phyloP scores from a whole-genome alignment of 2,113 vertebrate species.

The Tautogolabrus adspersus region DNA sequence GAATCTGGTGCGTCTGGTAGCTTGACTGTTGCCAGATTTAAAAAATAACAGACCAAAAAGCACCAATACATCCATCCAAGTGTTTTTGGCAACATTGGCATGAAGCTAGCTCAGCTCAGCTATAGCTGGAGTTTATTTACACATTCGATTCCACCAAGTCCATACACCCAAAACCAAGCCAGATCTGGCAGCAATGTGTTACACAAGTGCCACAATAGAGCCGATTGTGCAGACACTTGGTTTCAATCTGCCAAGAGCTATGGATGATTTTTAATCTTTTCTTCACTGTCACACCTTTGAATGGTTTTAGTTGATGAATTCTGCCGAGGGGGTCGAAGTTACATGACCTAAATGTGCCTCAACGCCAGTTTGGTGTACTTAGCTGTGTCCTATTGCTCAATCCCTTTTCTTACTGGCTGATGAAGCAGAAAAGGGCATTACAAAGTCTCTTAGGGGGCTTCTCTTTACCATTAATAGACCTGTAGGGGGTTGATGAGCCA shows the following conservation, averaged over 20 bases:
- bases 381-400: constrained; percentile 1
- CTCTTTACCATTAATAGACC: constrained; percentile 55
- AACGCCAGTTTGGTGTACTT: not conserved
- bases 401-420: constrained; percentile 30
- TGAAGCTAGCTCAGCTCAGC: not conserved
- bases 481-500: constrained; percentile 39
- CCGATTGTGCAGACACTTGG: not conserved
- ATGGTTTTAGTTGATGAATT: not conserved
- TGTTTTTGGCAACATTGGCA: constrained; percentile 6
- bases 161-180: not conserved
- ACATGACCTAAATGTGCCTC: constrained; percentile 19
- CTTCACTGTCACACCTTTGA: not conserved
- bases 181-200: constrained; percentile 1
- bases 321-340: not conserved
- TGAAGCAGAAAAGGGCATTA: constrained; percentile 36
- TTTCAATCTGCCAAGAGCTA: not conserved
- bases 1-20: not conserved
- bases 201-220: not conserved
- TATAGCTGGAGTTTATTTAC: constrained; percentile 16
- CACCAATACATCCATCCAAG: not conserved
- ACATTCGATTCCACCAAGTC: constrained; percentile 1
- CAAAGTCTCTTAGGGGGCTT: constrained; percentile 43
- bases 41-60: constrained; percentile 21
- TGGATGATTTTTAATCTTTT: not conserved
- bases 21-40: constrained; percentile 23